Base-by-base conservation (phyloP, 2,888 invertebrate species). In the Sphaerophoria taeniata region DNA sequence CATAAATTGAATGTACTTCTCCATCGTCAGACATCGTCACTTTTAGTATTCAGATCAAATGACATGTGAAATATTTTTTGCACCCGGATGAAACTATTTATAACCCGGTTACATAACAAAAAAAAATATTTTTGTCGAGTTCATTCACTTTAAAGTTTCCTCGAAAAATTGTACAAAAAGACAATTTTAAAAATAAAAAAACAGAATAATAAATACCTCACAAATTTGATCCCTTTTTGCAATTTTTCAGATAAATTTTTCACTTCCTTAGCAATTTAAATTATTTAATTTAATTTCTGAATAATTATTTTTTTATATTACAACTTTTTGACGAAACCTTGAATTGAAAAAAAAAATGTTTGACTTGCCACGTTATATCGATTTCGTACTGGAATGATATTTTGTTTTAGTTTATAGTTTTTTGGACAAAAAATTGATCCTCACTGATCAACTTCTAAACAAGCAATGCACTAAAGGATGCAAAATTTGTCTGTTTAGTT, bases 381-480 rank as follows among this genome's bases (percentile, higher is more conserved):
- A 9, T 39, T 39, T 39, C 36, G 9, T 47, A 9, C 39, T 60
- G 33, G 65, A 43, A 67, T 24, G 24, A 24, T 1, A 2, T 24
- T 24, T 39, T 36, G 47, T 43, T 36, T 49, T 65, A 36, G 34
- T 49, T 65, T 65, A 60, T 58, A 76, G 34, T 55, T 85, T 81
- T 85, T 81, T 34, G 65, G 77, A 69, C 60, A 86, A 76, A 65
- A 75, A 81, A 53, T 76, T 89, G 90, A 90, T 91, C 91, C 90
- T 89, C 88, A 90, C 92, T 90, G 90, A 88, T 91, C 91, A 91
- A 90, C 90, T 90, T 90, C 92, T 90, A 90, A 91, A 91, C 89
- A 90, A 90, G 90, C 90, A 92, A 92, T 92, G 92, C 92, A 92
- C 92, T 91, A 91, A 91, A 90, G 91, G 91, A 92, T 92, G 92